These are phyloP conservation scores for Gari tellinella DNA, from an alignment of 2,888 invertebrate genomes.

Conservation along the genomic window DNA sequence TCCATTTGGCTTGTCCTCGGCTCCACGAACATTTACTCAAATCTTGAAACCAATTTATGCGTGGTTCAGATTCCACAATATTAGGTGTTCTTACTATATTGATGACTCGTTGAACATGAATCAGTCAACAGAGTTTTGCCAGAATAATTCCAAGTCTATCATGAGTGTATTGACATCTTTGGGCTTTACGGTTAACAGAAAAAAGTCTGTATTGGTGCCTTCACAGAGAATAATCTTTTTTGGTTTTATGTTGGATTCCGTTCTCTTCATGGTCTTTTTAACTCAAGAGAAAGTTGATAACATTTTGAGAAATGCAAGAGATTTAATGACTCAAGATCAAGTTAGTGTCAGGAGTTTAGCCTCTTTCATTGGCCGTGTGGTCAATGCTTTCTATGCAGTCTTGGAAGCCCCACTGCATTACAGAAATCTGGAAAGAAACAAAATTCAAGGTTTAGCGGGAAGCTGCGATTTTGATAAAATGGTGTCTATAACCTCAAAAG, in stretches of 20 bases:
- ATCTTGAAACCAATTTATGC: slow-evolving; percentile 33
- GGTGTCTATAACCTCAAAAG: background rate
- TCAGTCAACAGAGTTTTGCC: slow-evolving; percentile 6
- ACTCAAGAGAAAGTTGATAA: slow-evolving; percentile 42
- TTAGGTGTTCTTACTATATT: too few relatives aligned
- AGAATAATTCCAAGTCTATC: slow-evolving; percentile 21
- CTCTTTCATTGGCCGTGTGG: slow-evolving; percentile 35
- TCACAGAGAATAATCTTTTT: slow-evolving; percentile 15
- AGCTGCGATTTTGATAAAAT: slow-evolving; percentile 6
- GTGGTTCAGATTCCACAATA: slow-evolving; percentile 24
- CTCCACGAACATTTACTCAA: slow-evolving; percentile 24
- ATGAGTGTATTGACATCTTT: slow-evolving; percentile 5
- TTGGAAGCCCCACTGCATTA: slow-evolving; percentile 43
- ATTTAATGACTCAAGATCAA: too few relatives aligned
- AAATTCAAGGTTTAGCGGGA: slow-evolving; percentile 11
- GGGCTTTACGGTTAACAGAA: background rate
- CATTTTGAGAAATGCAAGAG: slow-evolving; percentile 17
- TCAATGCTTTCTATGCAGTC: slow-evolving; percentile 35
- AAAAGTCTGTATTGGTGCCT: slow-evolving; percentile 1
- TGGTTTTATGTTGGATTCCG: slow-evolving; percentile 37
- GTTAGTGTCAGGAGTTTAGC: background rate
- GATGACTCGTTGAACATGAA: slow-evolving; percentile 60
- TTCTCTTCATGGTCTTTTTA: background rate
- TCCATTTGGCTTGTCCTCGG: slow-evolving; percentile 18
- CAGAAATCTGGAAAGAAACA: slow-evolving; percentile 36